Evolutionary conservation across 2,113 vertebrate genomes (phyloP).

Genomic region (Stomatorhinus ivindoensis): DNA sequence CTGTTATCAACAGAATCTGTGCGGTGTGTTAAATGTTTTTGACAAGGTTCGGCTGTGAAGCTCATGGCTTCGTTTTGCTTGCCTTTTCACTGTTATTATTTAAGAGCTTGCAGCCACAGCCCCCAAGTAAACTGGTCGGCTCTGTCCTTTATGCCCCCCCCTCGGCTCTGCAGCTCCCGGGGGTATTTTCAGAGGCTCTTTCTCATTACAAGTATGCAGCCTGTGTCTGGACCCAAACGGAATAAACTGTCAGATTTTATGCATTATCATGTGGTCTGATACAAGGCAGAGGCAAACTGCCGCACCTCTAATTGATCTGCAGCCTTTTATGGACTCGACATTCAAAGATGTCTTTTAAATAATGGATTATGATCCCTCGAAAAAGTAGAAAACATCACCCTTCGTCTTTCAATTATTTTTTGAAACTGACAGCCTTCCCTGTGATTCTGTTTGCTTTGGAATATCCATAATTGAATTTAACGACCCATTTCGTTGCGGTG

Average conservation of each 20-base stretch:
- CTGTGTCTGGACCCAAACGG: background rate
- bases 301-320: background rate
- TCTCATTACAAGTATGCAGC: background rate
- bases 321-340: background rate
- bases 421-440: background rate
- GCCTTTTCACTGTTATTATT: background rate
- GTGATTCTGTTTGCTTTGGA: background rate
- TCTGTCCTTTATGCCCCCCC: background rate
- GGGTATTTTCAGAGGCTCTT: background rate
- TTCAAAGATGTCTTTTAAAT: background rate
- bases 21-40: background rate
- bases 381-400: background rate
- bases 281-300: background rate
- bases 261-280: background rate
- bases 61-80: background rate
- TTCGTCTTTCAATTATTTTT: background rate
- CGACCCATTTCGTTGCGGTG: background rate
- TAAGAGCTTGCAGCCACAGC: background rate
- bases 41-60: conserved; percentile 11
- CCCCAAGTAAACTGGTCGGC: background rate
- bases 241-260: background rate
- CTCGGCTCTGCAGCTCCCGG: background rate
- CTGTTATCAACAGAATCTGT: background rate
- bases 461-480: background rate
- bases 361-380: background rate